Evolutionary conservation across 2,113 vertebrate species (phyloP).

Genomic region (Ptyas mucosa): DNA sequence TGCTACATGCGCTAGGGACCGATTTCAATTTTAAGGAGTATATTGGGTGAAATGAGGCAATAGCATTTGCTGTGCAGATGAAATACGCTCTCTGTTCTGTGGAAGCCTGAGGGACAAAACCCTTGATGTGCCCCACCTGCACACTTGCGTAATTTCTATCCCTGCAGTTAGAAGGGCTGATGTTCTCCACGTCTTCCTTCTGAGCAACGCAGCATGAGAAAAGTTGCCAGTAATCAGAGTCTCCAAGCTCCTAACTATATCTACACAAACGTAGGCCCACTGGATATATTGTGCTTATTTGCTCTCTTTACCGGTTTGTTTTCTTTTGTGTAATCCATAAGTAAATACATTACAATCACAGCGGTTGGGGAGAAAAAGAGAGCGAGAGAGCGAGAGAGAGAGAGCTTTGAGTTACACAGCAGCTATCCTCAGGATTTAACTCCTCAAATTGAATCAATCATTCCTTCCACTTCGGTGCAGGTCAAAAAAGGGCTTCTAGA

Average conservation of each 20-base stretch:
- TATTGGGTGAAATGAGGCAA: neutral
- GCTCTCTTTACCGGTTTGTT: slow-evolving; percentile 22
- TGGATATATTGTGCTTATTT: neutral
- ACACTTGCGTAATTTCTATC: neutral
- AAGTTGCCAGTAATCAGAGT: slow-evolving; percentile 22
- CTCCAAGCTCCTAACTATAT: slow-evolving; percentile 40
- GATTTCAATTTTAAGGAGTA: neutral
- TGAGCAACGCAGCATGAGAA: neutral
- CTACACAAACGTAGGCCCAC: neutral
- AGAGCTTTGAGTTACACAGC: slow-evolving; percentile 1
- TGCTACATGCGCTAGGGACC: neutral
- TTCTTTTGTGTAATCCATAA: slow-evolving; percentile 48
- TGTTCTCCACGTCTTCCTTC: slow-evolving; percentile 26
- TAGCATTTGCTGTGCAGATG: neutral
- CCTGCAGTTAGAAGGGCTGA: neutral
- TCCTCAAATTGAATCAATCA: neutral
- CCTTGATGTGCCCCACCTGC: neutral
- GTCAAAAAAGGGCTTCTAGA: fast-evolving
- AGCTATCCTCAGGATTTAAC: neutral
- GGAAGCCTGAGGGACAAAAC: neutral
- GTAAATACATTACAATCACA: slow-evolving; percentile 49
- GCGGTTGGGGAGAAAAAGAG: slow-evolving; percentile 20
- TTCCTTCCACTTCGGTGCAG: fast-evolving
- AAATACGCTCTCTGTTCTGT: neutral
- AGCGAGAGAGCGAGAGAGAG: no score